Conservation (phyloP, 1,140 invertebrate species). For the Apocrypta bakeri region DNA sequence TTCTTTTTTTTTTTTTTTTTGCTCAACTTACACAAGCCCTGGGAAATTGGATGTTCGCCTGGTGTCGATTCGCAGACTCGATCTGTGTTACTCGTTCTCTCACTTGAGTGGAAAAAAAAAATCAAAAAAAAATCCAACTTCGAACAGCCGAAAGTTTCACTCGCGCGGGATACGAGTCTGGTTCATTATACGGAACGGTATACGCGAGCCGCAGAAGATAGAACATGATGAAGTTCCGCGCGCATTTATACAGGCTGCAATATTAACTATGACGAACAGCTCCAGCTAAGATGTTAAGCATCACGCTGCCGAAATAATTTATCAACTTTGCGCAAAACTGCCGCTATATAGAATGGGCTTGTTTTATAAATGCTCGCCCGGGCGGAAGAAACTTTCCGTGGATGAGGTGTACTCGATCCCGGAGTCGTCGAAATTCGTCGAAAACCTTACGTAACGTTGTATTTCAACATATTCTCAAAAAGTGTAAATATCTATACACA, state of each 20-base stretch:
- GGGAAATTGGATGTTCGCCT: conserved; percentile 22
- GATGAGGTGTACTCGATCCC: too few relatives aligned
- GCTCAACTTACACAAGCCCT: background rate
- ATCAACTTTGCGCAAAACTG: background rate
- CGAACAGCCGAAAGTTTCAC: background rate
- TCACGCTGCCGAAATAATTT: background rate
- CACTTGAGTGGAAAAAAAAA: too few relatives aligned
- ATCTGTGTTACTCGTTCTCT: too few relatives aligned
- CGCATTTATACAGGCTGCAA: conserved; percentile 24
- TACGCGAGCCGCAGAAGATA: background rate
- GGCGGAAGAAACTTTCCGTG: background rate
- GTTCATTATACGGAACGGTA: too few relatives aligned
- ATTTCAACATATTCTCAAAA: too few relatives aligned
- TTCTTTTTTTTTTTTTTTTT: background rate
- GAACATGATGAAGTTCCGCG: background rate
- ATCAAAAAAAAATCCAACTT: background rate
- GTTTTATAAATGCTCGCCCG: background rate
- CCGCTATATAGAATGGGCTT: background rate
- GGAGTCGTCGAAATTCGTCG: too few relatives aligned
- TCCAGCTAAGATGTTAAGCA: conserved; percentile 7
- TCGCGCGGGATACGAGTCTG: background rate
- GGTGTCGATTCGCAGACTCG: too few relatives aligned
- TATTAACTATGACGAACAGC: conserved; percentile 31
- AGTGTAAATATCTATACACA: too few relatives aligned
- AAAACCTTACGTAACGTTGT: too few relatives aligned